Evolutionary conservation across 2,113 vertebrate genomes (phyloP), one percentile per base, ranked within the genome.

Genomic region (Toxotes chatareus): DNA sequence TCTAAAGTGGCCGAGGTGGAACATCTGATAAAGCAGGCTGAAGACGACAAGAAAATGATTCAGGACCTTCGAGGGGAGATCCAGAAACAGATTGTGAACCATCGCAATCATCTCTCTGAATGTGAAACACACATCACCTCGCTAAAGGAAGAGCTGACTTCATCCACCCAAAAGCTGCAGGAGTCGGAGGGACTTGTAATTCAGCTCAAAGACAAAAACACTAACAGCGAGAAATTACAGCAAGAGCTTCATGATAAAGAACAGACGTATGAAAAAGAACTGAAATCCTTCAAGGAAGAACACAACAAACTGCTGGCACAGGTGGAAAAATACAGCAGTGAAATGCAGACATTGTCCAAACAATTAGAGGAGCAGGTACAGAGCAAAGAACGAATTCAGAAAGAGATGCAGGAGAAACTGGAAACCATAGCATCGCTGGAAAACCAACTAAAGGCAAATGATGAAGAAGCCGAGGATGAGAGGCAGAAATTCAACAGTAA

Each of bases 241-340:
- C 76, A 53, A 14, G 88, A 95, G 75, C 86, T 96, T 14, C 55
- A 89, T 2, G 92, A 96, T 60, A 94, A 85, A 57, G 94, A 96
- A 44, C 84, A 94, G 82, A 79, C 14, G 0, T 89, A 96, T 79
- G 94, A 96, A 69, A 94, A 90, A 16, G 96, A 97, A 32, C 83
- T 97, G 19, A 97, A 97, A 75, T 87, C 93, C 0, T 16, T 93
- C 42, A 96, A 96, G 85, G 96, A 96, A 4, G 94, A 95, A 5
- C 90, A 94, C 36, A 96, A 96, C 88, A 90, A 89, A 19, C 91
- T 97, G 13, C 73, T 95, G 66, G 91, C 93, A 31, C 95, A 96
- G 68, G 91, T 93, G 4, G 76, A 91, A 34, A 95, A 92, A 77
- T 95, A 94, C 71, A 92, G 90, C 23, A 72, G 84, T 2, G 95